These are phyloP conservation scores for Trochalopteron elliotii DNA, from an alignment of 2,113 vertebrate genomes.

Conservation along the genomic window DNA sequence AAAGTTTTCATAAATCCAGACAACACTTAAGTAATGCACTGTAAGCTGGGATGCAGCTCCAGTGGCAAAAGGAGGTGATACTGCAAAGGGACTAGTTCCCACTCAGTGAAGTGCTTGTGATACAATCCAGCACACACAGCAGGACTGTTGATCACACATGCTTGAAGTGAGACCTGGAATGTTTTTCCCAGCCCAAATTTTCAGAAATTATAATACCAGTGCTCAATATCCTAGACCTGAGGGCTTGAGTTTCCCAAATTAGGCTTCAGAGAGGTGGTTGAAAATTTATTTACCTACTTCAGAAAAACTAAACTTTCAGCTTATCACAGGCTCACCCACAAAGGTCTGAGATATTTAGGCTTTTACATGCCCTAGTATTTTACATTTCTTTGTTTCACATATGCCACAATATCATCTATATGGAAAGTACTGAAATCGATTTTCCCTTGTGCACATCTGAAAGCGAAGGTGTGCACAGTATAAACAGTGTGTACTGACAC, in stretches of 20 bases:
- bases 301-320: not conserved
- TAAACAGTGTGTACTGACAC: not conserved
- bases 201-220: not conserved
- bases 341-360: not conserved
- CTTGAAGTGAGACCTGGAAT: not conserved
- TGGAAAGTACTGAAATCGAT: not conserved
- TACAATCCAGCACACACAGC: not conserved
- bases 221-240: not conserved
- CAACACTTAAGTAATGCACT: not conserved
- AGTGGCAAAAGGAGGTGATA: not conserved
- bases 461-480: not conserved
- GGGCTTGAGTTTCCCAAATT: not conserved
- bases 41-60: not conserved
- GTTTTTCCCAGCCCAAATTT: not conserved
- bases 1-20: not conserved
- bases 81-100: not conserved
- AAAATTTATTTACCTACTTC: not conserved
- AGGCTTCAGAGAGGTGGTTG: not conserved
- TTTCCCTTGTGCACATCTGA: accelerated
- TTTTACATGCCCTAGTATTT: not conserved
- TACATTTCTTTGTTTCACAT: not conserved
- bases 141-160: not conserved
- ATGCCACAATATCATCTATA: not conserved
- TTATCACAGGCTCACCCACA: not conserved
- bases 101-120: not conserved